These are phyloP conservation scores for Papilio protenor DNA, from an alignment of 2,888 invertebrate genomes.

Conservation along the genomic window DNA sequence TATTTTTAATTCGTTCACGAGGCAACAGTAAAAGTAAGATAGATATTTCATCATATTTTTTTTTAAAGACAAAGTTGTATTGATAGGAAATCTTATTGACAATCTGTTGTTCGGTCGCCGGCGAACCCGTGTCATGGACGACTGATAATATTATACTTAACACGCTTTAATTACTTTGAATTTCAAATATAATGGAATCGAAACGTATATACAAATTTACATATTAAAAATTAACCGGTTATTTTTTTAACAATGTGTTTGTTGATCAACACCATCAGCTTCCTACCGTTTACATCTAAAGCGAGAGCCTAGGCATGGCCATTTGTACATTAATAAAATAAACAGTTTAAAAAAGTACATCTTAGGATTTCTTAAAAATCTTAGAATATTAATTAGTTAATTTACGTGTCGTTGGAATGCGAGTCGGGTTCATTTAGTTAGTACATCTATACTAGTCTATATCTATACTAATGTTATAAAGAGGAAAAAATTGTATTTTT, in stretches of 20 bases:
- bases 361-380: no score
- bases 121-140: conserved; percentile 79
- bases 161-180: conserved; percentile 62
- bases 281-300: background rate
- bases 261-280: background rate
- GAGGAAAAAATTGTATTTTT: no score
- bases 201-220: background rate
- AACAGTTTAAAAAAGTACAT: background rate
- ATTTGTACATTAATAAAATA: background rate
- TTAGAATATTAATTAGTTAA: no score
- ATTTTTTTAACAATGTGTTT: background rate
- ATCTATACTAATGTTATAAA: no score
- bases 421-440: no score
- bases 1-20: conserved; percentile 8
- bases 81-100: conserved; percentile 72
- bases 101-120: conserved; percentile 70
- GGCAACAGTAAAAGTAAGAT: conserved; percentile 45
- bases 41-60: conserved; percentile 55
- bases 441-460: no score
- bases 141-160: conserved; percentile 73
- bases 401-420: no score
- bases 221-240: background rate
- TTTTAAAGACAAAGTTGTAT: conserved; percentile 55
- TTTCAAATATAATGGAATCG: conserved; percentile 56
- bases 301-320: background rate